These are phyloP conservation scores for Champsocephalus esox DNA, from an alignment of 2,797 vertebrate species.

Conservation along the genomic window DNA sequence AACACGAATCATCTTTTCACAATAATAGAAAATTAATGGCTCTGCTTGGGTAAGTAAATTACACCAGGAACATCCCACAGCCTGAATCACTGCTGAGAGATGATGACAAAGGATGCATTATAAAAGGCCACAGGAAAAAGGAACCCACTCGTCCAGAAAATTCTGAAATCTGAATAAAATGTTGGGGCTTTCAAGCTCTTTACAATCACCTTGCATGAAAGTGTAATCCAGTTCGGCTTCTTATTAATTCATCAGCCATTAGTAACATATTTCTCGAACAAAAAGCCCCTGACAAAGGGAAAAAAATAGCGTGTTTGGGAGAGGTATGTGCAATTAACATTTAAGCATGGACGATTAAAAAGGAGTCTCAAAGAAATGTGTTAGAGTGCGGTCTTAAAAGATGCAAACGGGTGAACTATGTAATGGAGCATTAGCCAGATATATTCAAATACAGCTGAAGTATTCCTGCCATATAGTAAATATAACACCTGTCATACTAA, in stretches of 20 bases:
- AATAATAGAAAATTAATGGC: slow-evolving; percentile 88
- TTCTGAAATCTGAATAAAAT: slow-evolving; percentile 85
- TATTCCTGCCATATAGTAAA: slow-evolving; percentile 55
- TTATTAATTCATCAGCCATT: slow-evolving; percentile 91
- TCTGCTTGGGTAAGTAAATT: slow-evolving; percentile 84
- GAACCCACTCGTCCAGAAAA: slow-evolving; percentile 83
- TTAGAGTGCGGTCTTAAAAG: slow-evolving; percentile 71
- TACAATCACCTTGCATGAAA: slow-evolving; percentile 85
- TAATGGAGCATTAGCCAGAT: slow-evolving; percentile 80
- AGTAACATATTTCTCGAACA: slow-evolving; percentile 87
- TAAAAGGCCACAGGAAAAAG: slow-evolving; percentile 67
- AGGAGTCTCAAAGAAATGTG: slow-evolving; percentile 73
- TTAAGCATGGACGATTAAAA: slow-evolving; percentile 84
- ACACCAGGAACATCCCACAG: slow-evolving; percentile 77
- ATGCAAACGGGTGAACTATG: slow-evolving; percentile 76
- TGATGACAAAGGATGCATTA: slow-evolving; percentile 81
- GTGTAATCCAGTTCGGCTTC: slow-evolving; percentile 84
- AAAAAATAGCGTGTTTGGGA: slow-evolving; percentile 70
- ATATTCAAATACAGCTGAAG: slow-evolving; percentile 70
- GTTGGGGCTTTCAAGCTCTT: slow-evolving; percentile 78
- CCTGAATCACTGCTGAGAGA: slow-evolving; percentile 67
- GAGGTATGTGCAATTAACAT: slow-evolving; percentile 82
- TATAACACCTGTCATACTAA: slow-evolving; percentile 69
- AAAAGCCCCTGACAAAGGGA: slow-evolving; percentile 83
- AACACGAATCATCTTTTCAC: slow-evolving; percentile 87